Percentiles rank a stretch among this genome's conserved stretches.
Evolutionary conservation across 2,888 invertebrate genomes (phyloP).

Genomic region (Xestia ashworthii): DNA sequence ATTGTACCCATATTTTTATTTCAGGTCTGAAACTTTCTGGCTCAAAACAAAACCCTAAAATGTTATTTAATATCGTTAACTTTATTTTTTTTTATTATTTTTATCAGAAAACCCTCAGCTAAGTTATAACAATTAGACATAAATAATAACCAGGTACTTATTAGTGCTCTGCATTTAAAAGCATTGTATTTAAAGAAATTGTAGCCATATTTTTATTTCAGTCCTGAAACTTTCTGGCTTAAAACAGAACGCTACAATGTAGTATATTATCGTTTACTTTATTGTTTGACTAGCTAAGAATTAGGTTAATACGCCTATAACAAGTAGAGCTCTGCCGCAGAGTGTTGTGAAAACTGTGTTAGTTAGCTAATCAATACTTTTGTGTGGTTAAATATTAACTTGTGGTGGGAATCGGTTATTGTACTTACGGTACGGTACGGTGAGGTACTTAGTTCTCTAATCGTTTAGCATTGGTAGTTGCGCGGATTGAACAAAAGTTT

Average conservation of each 20-base stretch:
- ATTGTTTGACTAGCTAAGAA: constrained; percentile 41
- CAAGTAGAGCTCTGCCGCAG: constrained; percentile 20
- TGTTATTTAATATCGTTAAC: too few species aligned
- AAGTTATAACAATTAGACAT: neutral
- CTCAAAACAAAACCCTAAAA: too few species aligned
- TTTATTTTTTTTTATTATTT: too few species aligned
- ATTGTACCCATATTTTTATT: too few species aligned
- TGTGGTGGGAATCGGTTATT: neutral
- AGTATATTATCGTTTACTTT: constrained; percentile 25
- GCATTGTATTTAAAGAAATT: neutral
- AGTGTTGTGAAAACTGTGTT: constrained; percentile 33
- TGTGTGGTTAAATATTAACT: constrained; percentile 16
- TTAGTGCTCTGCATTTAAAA: neutral
- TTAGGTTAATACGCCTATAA: constrained; percentile 59
- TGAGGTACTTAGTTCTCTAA: neutral
- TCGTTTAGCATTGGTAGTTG: neutral
- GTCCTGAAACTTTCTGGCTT: constrained; percentile 7
- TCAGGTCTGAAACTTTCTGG: too few species aligned
- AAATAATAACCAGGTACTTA: neutral
- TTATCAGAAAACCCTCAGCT: neutral
- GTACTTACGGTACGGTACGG: too few species aligned
- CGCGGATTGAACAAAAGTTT: neutral
- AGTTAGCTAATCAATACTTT: constrained; percentile 40
- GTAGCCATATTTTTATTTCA: neutral
- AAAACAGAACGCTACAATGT: constrained; percentile 15